phyloP scores from a whole-genome alignment of 2,888 invertebrate species.

The Lithophane socia region DNA sequence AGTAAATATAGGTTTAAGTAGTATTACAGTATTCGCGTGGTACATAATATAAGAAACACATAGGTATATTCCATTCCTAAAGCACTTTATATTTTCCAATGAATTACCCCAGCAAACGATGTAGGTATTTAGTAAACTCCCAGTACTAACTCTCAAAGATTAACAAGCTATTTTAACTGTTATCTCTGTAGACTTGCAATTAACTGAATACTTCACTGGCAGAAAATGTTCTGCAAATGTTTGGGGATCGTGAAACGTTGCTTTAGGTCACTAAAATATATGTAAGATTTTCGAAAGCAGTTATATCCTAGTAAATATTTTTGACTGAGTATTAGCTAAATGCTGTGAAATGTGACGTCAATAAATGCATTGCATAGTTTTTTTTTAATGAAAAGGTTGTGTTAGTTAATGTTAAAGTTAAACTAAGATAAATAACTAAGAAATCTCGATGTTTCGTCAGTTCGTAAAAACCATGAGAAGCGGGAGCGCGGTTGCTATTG shows the following conservation, averaged over 20 bases:
- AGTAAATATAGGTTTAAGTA: not conserved
- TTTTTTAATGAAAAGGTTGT: too few relatives aligned
- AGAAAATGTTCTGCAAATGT: constrained; percentile 32
- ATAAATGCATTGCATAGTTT: too few relatives aligned
- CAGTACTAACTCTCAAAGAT: constrained; percentile 31
- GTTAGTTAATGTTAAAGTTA: too few relatives aligned
- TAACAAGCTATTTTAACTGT: constrained; percentile 35
- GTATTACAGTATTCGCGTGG: not conserved
- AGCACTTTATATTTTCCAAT: constrained; percentile 13
- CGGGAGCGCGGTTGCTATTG: too few relatives aligned
- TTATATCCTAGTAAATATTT: too few relatives aligned
- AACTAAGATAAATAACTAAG: too few relatives aligned
- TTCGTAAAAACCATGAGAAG: too few relatives aligned
- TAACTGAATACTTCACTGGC: constrained; percentile 17
- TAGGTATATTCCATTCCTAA: not conserved
- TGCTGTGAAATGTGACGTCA: too few relatives aligned
- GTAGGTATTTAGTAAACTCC: constrained; percentile 28
- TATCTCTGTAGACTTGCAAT: constrained; percentile 48
- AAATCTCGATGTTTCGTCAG: too few relatives aligned
- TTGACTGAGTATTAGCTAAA: too few relatives aligned
- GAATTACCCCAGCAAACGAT: constrained; percentile 3
- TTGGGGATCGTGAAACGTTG: constrained; percentile 12
- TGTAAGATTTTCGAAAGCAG: too few relatives aligned
- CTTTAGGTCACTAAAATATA: constrained; percentile 10
- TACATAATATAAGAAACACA: not conserved